Base-by-base conservation (phyloP, 2,888 invertebrate genomes). In the Alviniconcha strummeri region DNA sequence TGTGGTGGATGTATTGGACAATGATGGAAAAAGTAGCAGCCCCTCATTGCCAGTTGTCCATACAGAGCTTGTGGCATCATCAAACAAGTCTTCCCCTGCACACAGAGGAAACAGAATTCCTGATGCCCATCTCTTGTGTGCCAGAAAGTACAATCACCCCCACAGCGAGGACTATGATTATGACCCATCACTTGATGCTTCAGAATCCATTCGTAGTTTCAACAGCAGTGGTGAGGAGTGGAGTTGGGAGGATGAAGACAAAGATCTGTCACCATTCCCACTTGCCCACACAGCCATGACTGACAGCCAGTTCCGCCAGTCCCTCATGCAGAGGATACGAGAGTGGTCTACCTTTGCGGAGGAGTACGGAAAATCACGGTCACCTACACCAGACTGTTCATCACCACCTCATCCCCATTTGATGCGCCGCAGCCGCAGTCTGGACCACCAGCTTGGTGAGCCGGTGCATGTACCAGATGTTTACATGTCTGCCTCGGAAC, bases 241-340 rank as follows among this genome's bases (percentile, higher is more conserved):
- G 81, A 84, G 87, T 64, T 83, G 85, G 81, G 88, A 89, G 80
- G 88, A 88, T 72, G 88, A 89, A 75, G 88, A 88, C 8, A 75
- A 74, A 36, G 88, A 88, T 55, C 80, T 87, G 83, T 90, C 89
- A 52, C 86, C 89, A 0, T 80, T 88, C 60, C 88, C 88, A 5
- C 83, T 82, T 19, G 83, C 87, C 77, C 84, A 83, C 57, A 80
- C 85, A 77, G 86, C 87, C 8, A 84, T 87, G 76, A 86, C 88
- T 9, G 91, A 91, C 57, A 84, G 82, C 84, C 86, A 87, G 60
- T 89, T 90, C 81, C 86, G 88, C 64, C 87, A 89, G 82, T 88
- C 89, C 55, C 80, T 91, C 54, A 86, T 90, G 81, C 87, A 89
- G 78, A 86, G 91, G 80, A 87, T 91, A 36, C 88, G 87, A 69